These are phyloP conservation scores for Andricus quercusramuli DNA, from an alignment of 2,888 invertebrate species.

Conservation along the genomic window DNA sequence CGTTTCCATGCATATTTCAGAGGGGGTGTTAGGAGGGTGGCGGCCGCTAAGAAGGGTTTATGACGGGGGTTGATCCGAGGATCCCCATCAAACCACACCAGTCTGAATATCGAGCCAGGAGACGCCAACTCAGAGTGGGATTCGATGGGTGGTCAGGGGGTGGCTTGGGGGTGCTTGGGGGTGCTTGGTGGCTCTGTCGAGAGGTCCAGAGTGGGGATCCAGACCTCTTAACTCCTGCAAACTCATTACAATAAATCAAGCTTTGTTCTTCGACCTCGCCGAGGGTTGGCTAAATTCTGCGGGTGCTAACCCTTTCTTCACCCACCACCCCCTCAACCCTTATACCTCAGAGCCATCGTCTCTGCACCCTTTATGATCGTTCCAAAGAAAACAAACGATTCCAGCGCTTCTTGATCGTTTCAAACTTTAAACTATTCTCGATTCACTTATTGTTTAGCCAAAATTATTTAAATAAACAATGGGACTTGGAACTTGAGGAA, in stretches of 20 bases:
- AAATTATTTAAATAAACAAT: neutral
- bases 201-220: conserved; percentile 52
- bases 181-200: conserved; percentile 23
- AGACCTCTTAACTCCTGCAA: conserved; percentile 78
- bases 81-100: conserved; percentile 77
- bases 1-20: conserved; percentile 77
- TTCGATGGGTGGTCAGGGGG: conserved; percentile 45
- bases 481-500: no score
- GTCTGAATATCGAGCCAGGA: conserved; percentile 73
- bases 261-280: conserved; percentile 77
- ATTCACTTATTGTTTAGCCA: neutral
- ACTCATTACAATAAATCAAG: conserved; percentile 79
- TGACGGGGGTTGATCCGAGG: conserved; percentile 77
- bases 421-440: neutral
- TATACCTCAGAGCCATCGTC: conserved; percentile 44
- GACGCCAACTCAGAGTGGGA: conserved; percentile 49
- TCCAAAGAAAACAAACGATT: conserved; percentile 53
- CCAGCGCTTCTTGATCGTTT: conserved; percentile 18
- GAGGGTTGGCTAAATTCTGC: conserved; percentile 73
- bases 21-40: conserved; percentile 65
- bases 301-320: conserved; percentile 68
- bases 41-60: conserved; percentile 78
- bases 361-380: conserved; percentile 50
- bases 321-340: conserved; percentile 38
- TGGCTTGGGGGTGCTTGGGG: conserved; percentile 43